Base-by-base conservation (phyloP, 2,113 vertebrate species). In the Rhinolophus ferrumequinum region DNA sequence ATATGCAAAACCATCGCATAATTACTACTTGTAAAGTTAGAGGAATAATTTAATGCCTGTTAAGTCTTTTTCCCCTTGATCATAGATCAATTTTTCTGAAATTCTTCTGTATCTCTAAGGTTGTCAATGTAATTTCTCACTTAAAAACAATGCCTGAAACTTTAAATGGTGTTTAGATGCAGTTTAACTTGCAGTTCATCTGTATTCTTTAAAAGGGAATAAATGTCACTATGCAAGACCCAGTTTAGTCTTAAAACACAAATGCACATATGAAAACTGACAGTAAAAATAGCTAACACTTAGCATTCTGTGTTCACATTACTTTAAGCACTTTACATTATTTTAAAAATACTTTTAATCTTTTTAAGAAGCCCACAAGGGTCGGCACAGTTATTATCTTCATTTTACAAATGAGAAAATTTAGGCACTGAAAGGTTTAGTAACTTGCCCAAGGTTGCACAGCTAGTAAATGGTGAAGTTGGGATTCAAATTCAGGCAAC, bases 121-220 rank as follows among this genome's bases (percentile, higher is more conserved):
- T 70, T 91, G 5, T 72, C 33, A 90, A 50, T 14, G 60, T 88
- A 84, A 38, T 66, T 94, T 52, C 19, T 87, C 67, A 81, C 64
- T 90, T 21, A 9, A 93, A 85, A 60, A 87, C 44, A 90, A 26
- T 38, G 3, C 47, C 52, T 88, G 58, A 88, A 93, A 84, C n/a
- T 87, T 93, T 93, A 93, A 93, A 47, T 84, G 22, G 19, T 81
- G 18, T 76, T 47, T 93, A 76, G 28, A 35, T 58, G 54, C 33
- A 93, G 28, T 84, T 89, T 81, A 87, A 90, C 58, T 95, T 35
- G 38, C 38, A 69, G n/a, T 84, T 85, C 35, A 79, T 92, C 11
- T 47, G 6, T 87, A 47, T 91, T 79, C 28, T 88, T 94, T 93
- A 94, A 94, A 82, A 93, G 38, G 64, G 90, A 95, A 80, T 88